A percentile compares a stretch with the other conserved stretches of the same genome.
phyloP scores from a whole-genome alignment of 2,888 invertebrate genomes.

The Eupithecia insigniata region DNA sequence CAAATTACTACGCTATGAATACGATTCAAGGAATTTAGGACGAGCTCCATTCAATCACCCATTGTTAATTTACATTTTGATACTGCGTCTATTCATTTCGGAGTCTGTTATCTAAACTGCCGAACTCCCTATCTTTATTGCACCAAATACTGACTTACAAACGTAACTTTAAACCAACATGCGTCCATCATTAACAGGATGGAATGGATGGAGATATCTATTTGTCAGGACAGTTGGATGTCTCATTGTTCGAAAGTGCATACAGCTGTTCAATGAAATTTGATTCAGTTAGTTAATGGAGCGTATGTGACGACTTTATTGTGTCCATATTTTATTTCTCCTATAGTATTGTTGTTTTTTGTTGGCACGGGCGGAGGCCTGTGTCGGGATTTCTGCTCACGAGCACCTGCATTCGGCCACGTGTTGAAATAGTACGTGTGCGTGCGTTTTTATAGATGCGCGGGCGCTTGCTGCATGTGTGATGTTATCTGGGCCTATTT shows the following conservation, averaged over 20 bases:
- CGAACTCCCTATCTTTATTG: conserved; percentile 25
- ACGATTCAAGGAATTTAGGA: conserved; percentile 53
- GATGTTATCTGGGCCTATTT: conserved; percentile 46
- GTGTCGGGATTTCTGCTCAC: conserved; percentile 48
- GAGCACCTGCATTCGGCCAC: conserved; percentile 55
- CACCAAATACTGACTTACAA: conserved; percentile 26
- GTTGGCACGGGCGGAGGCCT: conserved; percentile 50
- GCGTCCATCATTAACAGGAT: conserved; percentile 41
- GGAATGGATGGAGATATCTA: conserved; percentile 55
- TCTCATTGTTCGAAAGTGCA: conserved; percentile 62
- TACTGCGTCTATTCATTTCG: conserved; percentile 27
- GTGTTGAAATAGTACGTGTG: conserved; percentile 49
- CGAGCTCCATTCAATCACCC: conserved; percentile 28
- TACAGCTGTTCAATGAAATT: conserved; percentile 78
- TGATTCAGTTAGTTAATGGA: conserved; percentile 75
- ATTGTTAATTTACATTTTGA: conserved; percentile 33
- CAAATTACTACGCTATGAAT: conserved; percentile 54
- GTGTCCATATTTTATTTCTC: conserved; percentile 55
- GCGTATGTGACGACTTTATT: conserved; percentile 64
- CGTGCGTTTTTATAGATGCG: conserved; percentile 54
- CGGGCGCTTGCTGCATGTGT: conserved; percentile 45
- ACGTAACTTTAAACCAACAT: conserved; percentile 31
- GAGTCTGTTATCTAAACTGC: conserved; percentile 28
- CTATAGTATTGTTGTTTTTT: conserved; percentile 54
- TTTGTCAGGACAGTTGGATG: conserved; percentile 57